Percentiles rank a stretch among this genome's conserved stretches.
phyloP scores from a whole-genome alignment of 2,888 invertebrate species.

The Teinopalpus imperialis region DNA sequence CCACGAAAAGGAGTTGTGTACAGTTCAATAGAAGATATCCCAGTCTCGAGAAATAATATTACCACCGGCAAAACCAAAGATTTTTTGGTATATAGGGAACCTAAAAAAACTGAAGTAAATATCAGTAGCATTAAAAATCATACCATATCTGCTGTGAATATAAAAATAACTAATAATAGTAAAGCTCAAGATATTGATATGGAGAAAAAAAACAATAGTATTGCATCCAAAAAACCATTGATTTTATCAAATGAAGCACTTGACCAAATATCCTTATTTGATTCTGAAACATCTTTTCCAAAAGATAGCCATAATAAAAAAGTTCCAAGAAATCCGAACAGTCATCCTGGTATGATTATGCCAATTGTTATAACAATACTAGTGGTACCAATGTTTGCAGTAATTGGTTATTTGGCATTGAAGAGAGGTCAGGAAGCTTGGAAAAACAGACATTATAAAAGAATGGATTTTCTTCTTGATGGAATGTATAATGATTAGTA shows the following conservation, averaged over 20 bases:
- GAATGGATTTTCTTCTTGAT: slow-evolving; percentile 94
- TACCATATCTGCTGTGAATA: slow-evolving; percentile 16
- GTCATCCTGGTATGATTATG: slow-evolving; percentile 85
- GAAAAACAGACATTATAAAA: slow-evolving; percentile 91
- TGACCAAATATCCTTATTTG: slow-evolving; percentile 24
- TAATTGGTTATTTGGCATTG: slow-evolving; percentile 84
- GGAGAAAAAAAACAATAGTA: slow-evolving; percentile 32
- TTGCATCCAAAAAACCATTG: slow-evolving; percentile 50
- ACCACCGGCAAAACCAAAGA: slow-evolving; percentile 24
- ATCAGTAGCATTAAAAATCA: slow-evolving; percentile 10
- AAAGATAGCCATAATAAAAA: slow-evolving; percentile 14
- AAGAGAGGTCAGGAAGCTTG: slow-evolving; percentile 90
- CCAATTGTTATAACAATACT: slow-evolving; percentile 88
- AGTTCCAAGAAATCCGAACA: slow-evolving; percentile 42
- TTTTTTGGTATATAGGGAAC: neutral
- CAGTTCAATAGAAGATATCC: slow-evolving; percentile 27
- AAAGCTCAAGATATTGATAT: slow-evolving; percentile 22
- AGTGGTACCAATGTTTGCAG: slow-evolving; percentile 87
- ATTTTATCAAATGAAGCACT: slow-evolving; percentile 52
- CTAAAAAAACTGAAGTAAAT: neutral
- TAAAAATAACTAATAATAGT: slow-evolving; percentile 23
- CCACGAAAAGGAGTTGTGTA: slow-evolving; percentile 38
- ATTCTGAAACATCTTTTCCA: slow-evolving; percentile 6
- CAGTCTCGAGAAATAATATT: slow-evolving; percentile 26
- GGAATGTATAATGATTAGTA: slow-evolving; percentile 93